These are phyloP conservation scores for Nycticryphes semicollaris DNA, from an alignment of 2,113 vertebrate genomes.

Conservation along the genomic window DNA sequence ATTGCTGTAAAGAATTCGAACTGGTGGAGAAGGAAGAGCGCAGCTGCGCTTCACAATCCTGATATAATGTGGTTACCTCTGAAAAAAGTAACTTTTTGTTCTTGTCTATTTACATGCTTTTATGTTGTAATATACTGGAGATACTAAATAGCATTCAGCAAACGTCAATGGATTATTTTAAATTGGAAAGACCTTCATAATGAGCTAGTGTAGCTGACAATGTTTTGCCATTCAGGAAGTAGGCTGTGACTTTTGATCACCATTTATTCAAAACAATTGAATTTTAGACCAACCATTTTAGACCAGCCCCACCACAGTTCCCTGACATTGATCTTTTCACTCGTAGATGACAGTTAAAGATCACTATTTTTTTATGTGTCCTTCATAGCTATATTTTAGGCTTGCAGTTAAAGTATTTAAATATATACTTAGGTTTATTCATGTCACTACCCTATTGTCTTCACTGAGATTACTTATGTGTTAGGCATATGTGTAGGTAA, in stretches of 20 bases:
- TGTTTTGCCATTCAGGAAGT: neutral
- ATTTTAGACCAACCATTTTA: neutral
- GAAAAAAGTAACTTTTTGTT: neutral
- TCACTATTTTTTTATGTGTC: neutral
- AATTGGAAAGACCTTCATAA: neutral
- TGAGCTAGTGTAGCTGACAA: neutral
- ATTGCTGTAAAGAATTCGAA: neutral
- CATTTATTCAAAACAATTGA: neutral
- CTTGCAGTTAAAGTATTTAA: neutral
- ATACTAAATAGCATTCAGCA: neutral
- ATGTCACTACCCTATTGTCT: neutral
- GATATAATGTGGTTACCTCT: neutral
- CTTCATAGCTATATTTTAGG: neutral
- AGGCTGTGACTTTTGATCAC: neutral
- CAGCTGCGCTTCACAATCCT: neutral
- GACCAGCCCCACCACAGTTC: neutral
- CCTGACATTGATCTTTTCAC: neutral
- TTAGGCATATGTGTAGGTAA: neutral
- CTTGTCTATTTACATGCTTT: neutral
- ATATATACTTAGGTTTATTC: neutral
- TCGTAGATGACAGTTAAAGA: neutral
- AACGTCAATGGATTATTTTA: neutral
- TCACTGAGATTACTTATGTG: neutral
- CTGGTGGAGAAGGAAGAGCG: neutral
- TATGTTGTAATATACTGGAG: neutral